phyloP scores from a whole-genome alignment of 2,888 invertebrate species.

The Didymodactylos carnosus region DNA sequence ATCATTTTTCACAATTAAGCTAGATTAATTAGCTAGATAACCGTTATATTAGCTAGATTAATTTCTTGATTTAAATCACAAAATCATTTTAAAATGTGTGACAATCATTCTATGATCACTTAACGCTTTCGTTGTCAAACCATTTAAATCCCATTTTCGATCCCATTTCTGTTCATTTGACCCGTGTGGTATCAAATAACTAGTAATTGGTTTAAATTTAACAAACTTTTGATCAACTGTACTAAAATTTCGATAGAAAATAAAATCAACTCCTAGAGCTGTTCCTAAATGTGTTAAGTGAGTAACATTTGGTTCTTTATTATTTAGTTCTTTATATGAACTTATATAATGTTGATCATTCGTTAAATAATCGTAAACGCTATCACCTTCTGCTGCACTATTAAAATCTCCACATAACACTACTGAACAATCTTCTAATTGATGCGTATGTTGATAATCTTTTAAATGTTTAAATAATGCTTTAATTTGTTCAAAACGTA shows the following conservation, averaged over 20 bases:
- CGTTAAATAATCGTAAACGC: neutral
- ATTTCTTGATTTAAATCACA: too few species aligned
- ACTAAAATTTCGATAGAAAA: neutral
- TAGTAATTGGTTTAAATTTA: neutral
- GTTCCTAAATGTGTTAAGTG: neutral
- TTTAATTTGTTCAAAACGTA: neutral
- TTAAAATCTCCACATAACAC: neutral
- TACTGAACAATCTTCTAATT: neutral
- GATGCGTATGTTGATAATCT: neutral
- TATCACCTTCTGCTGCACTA: neutral
- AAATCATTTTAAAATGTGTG: too few species aligned
- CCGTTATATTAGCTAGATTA: too few species aligned
- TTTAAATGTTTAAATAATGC: neutral
- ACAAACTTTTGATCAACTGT: too few species aligned
- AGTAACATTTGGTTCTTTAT: neutral
- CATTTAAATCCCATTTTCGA: neutral
- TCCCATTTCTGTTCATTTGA: neutral
- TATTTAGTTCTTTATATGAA: neutral
- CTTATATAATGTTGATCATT: neutral
- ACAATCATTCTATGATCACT: conserved; percentile 1
- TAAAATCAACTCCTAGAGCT: neutral
- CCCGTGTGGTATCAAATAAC: neutral
- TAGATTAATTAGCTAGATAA: too few species aligned
- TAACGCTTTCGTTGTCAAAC: too few species aligned
- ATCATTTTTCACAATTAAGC: too few species aligned